Evolutionary conservation across 2,113 vertebrate species (phyloP).

Genomic region (Colinus virginianus): DNA sequence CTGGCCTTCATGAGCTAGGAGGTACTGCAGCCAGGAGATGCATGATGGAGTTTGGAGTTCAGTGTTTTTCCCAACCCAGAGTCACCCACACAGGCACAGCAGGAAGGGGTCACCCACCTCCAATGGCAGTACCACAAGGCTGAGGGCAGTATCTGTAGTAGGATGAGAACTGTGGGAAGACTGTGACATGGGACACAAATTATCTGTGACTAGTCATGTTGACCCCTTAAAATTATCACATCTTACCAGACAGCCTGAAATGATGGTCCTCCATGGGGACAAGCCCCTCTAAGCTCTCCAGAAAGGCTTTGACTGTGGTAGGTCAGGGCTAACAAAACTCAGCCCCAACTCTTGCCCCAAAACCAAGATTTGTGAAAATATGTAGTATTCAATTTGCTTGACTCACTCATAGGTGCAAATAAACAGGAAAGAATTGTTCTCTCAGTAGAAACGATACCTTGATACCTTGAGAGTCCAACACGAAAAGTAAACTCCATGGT

Average conservation of each 20-base stretch:
- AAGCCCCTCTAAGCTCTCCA: not conserved
- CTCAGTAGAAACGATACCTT: not conserved
- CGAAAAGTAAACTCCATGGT: not conserved
- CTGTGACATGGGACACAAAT: not conserved
- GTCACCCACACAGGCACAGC: not conserved
- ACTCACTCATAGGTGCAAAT: fast-evolving
- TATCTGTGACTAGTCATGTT: not conserved
- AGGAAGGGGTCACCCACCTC: not conserved
- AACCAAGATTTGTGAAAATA: not conserved
- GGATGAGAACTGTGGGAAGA: not conserved
- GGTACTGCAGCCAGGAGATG: not conserved
- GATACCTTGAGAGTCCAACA: not conserved
- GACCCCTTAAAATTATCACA: not conserved
- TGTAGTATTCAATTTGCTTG: not conserved
- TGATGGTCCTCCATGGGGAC: not conserved
- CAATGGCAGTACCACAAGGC: not conserved
- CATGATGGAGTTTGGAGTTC: fast-evolving
- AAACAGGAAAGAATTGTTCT: not conserved
- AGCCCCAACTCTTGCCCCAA: not conserved
- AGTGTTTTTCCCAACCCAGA: not conserved
- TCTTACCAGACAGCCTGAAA: not conserved
- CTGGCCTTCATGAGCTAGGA: not conserved
- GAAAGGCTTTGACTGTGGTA: not conserved
- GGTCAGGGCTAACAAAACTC: not conserved
- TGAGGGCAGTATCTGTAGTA: not conserved